Evolutionary conservation across 2,888 invertebrate genomes (phyloP), one percentile per base, ranked within the genome.

Genomic region (Phragmatobia fuliginosa): DNA sequence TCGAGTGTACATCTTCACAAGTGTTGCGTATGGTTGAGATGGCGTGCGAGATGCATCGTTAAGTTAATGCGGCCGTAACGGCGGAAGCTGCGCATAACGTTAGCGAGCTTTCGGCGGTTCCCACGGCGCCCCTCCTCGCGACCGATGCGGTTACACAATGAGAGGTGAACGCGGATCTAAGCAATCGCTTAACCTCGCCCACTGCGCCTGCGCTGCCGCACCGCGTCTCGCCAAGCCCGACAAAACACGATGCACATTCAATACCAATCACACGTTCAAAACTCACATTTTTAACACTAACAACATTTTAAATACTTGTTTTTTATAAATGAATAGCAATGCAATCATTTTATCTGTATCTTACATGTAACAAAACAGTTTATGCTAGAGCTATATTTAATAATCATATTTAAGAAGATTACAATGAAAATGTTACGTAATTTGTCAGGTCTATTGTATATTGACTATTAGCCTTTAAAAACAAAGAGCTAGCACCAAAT

Each of bases 131-230:
- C 87, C 89, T 89, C 86, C 85, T 87, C 86, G 86, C 88, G 79
- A 80, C 83, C 84, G 75, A 86, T 77, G 86, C 87, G 87, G 90
- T 95, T 95, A 93, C 94, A 95, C 94, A 95, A 94, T 94, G 91
- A 93, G 91, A 94, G 94, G 94, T 94, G 94, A 94, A 94, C 94
- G 93, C 94, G 94, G 94, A 94, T 95, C 94, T 94, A 94, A 94
- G 94, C 94, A 94, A 94, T 94, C 94, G 94, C 93, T 95, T 94
- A 94, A 94, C 94, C 94, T 94, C 94, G 94, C 94, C 94, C 94
- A 94, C 91, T 91, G 91, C 90, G 90, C 90, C 88, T 83, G 89
- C 85, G 83, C 83, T 73, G 81, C 84, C 72, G 77, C 77, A 72
- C 77, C 69, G 68, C 79, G 61, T 76, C 80, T 82, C 85, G 81